Evolutionary conservation across 2,888 invertebrate species (phyloP).

Genomic region (Metopia argyrocephala): DNA sequence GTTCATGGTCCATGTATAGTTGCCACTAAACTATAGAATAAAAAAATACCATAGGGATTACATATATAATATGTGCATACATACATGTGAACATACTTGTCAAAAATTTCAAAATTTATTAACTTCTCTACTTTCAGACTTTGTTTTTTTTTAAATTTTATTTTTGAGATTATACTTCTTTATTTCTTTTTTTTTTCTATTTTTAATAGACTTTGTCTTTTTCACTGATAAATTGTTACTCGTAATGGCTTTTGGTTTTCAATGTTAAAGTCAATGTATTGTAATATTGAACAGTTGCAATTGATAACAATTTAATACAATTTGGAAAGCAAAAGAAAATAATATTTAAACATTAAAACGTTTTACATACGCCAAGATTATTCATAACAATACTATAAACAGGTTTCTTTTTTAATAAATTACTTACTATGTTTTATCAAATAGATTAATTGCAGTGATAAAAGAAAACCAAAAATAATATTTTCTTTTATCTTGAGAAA

Average conservation of each 20-base stretch:
- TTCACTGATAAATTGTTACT: constrained; percentile 33
- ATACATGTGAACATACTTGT: no score
- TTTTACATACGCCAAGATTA: no score
- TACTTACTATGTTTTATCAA: no score
- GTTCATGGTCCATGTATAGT: no score
- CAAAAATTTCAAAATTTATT: background rate
- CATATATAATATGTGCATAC: background rate
- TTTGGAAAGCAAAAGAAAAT: background rate
- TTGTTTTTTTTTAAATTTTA: background rate
- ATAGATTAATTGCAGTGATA: no score
- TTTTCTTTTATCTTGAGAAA: no score
- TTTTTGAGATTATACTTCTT: background rate
- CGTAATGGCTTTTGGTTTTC: constrained; percentile 8
- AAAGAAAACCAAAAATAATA: no score
- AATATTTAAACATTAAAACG: no score
- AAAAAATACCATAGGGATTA: background rate
- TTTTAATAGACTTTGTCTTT: background rate
- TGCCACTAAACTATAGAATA: no score
- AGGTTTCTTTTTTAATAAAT: no score
- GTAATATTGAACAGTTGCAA: background rate
- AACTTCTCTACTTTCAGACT: background rate
- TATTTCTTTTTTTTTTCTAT: background rate
- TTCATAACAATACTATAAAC: no score
- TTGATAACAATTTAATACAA: constrained; percentile 34
- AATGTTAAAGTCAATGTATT: constrained; percentile 34